Conservation (phyloP, 2,113 vertebrate genomes). For the Barnardius zonarius region DNA sequence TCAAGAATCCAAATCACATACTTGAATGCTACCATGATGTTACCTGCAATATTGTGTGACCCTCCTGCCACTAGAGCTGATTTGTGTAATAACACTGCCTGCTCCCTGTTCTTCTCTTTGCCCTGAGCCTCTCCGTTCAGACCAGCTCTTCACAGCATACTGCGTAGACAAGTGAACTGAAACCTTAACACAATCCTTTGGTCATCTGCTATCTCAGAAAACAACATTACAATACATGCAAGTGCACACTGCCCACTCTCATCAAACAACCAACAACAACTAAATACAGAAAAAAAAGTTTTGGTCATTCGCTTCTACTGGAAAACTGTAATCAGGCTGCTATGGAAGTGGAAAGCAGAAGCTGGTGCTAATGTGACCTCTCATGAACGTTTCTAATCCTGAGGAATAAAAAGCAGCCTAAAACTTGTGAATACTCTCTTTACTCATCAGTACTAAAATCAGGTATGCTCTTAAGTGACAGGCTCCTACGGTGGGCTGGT, state of each 20-base stretch:
- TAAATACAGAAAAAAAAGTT: background rate
- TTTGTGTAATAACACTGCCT: background rate
- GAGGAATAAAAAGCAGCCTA: background rate
- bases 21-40: background rate
- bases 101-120: background rate
- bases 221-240: fast-evolving
- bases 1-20: background rate
- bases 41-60: background rate
- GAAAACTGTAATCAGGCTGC: background rate
- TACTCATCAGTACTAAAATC: background rate
- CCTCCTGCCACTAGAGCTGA: background rate
- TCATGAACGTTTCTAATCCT: background rate
- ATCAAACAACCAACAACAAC: background rate
- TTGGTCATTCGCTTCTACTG: background rate
- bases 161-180: background rate
- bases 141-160: background rate
- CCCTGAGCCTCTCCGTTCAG: background rate
- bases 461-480: background rate
- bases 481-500: background rate
- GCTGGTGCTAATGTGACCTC: background rate
- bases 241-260: background rate
- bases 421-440: background rate
- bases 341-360: background rate
- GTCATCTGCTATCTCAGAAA: background rate
- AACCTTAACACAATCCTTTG: background rate